These are phyloP conservation scores for Diabrotica undecimpunctata DNA, from an alignment of 1,140 invertebrate species.

Conservation along the genomic window DNA sequence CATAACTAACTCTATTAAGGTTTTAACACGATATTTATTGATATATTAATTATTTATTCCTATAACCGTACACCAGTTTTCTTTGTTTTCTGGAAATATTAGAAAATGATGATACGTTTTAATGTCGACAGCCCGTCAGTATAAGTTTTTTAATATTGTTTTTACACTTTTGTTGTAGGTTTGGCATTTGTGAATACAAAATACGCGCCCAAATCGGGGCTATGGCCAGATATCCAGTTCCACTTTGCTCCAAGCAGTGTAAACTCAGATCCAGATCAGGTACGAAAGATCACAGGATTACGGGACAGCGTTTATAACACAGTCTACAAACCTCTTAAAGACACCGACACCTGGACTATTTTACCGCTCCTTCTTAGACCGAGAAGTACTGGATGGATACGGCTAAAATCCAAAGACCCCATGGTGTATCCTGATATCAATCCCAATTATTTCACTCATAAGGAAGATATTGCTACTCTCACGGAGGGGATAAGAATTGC, in stretches of 20 bases:
- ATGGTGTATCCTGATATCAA: constrained; percentile 80
- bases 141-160: no score
- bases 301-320: constrained; percentile 78
- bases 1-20: no score
- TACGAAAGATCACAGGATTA: constrained; percentile 66
- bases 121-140: no score
- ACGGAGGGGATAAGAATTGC: constrained; percentile 81
- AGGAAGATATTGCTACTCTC: constrained; percentile 70
- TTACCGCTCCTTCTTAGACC: constrained; percentile 76
- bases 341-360: constrained; percentile 79
- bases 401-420: constrained; percentile 75
- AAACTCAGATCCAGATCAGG: constrained; percentile 73
- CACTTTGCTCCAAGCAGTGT: constrained; percentile 80
- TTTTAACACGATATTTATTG: no score
- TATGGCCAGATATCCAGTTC: constrained; percentile 84
- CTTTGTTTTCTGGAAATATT: no score
- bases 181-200: constrained; percentile 80
- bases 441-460: constrained; percentile 85
- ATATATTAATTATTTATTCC: no score
- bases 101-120: no score
- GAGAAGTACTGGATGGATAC: constrained; percentile 76
- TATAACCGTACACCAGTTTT: no score
- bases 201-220: constrained; percentile 66
- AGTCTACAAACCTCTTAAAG: constrained; percentile 75
- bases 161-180: constrained; percentile 45